These are phyloP conservation scores for Camptogramma bilineatum DNA, from an alignment of 2,888 invertebrate species.

Conservation along the genomic window DNA sequence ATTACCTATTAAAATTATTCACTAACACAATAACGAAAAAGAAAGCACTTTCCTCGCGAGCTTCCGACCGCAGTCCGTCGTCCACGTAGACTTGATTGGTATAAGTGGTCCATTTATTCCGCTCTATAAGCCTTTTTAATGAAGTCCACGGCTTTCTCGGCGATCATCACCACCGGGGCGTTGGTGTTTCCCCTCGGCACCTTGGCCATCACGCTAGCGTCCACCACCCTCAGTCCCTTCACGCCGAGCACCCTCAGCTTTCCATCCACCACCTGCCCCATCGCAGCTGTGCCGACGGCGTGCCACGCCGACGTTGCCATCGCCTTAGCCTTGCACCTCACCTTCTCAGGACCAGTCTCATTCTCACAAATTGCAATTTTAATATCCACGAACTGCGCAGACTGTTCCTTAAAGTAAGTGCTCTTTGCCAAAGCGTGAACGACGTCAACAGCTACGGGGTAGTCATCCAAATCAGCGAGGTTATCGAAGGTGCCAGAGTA, in stretches of 20 bases:
- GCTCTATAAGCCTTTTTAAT: constrained; percentile 57
- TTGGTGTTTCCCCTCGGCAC: constrained; percentile 73
- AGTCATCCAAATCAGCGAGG: constrained; percentile 57
- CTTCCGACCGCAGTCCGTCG: constrained; percentile 27
- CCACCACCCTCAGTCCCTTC: constrained; percentile 62
- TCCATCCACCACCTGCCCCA: constrained; percentile 68
- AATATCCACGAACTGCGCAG: constrained; percentile 59
- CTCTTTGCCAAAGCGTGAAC: constrained; percentile 60
- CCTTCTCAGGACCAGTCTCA: constrained; percentile 59
- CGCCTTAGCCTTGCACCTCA: constrained; percentile 71
- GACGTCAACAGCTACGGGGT: constrained; percentile 57
- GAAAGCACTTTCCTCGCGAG: constrained; percentile 29
- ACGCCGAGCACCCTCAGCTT: constrained; percentile 61
- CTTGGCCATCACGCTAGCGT: constrained; percentile 72
- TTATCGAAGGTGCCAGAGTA: constrained; percentile 66
- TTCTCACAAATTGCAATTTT: constrained; percentile 55
- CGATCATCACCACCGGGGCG: constrained; percentile 74
- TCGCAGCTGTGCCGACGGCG: constrained; percentile 69
- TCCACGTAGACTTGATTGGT: constrained; percentile 23
- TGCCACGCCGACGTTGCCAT: constrained; percentile 74
- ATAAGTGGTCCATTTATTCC: constrained; percentile 29
- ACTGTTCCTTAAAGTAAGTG: constrained; percentile 58
- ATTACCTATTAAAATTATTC: neutral
- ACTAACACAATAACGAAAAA: neutral
- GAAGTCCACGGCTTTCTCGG: constrained; percentile 68